Evolutionary conservation across 1,140 invertebrate genomes (phyloP), one percentile per base, ranked within the genome.

Genomic region (Lucilia sericata): DNA sequence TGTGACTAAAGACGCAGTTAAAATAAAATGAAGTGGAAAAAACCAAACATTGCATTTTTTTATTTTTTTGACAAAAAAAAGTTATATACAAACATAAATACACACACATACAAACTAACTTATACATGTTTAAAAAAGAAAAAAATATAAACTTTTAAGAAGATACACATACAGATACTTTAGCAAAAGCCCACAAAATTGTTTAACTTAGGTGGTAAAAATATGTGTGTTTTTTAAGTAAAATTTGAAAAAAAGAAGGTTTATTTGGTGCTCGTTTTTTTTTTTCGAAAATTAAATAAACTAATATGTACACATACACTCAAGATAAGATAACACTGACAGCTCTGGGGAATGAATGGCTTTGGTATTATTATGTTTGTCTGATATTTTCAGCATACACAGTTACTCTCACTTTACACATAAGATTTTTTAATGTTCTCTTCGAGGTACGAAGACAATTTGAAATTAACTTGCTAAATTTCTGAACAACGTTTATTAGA

Each of bases 221-320:
- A 30, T 30, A 55, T 55, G 12, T 12, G 2, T 8, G 42, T 12
- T 42, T n/a, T n/a, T n/a, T n/a, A n/a, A n/a, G n/a, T n/a, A n/a
- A 55, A 55, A 55, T 55, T 55, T 55, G 9, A 55, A 55, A 49
- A 55, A 55, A 55, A n/a, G 51, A 55, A 55, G 51, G 51, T 55
- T 55, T 55, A 10, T 55, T 55, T 55, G 51, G 12, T 5, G 12
- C 13, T n/a, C n/a, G n/a, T 13, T 55, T 55, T 3, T 42, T 42
- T 42, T 42, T 70, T 70, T 70, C 21, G 65, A 10, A 70, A 70
- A 70, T 70, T 70, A 70, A 70, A 70, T 70, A 19, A 70, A 70
- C 65, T 70, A 19, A 70, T 21, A 70, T 70, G 19, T 25, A 70
- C n/a, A 70, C 65, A 70, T 19, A 70, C 65, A 70, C 65, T 10